Evolutionary conservation across 2,888 invertebrate genomes (phyloP), one percentile per base, ranked within the genome.

Genomic region (Caenorhabditis japonica): DNA sequence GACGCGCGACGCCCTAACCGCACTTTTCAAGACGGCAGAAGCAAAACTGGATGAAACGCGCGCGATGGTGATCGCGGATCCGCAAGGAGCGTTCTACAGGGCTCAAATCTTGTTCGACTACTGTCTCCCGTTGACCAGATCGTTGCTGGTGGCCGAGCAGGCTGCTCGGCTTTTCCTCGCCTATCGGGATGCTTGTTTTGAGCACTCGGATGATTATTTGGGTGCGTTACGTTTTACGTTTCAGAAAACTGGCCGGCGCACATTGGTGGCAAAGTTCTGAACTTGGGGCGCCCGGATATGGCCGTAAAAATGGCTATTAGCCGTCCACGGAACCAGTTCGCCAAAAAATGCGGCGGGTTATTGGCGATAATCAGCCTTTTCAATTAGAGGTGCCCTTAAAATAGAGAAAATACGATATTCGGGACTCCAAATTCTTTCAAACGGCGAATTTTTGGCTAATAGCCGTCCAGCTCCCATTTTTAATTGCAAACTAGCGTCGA

Each of bases 1-100:
- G 0, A 93, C 94, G 70, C 91, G 94, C 77, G 90, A 91, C 41
- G 91, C 92, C 78, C 88, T 96, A 30, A 90, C 90, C 5, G 89
- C 89, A 8, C 71, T 86, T 1, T 82, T 80, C 49, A 55, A 72
- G 21, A 55, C 64, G 7, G 80, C 81, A 7, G 80, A 84, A 41
- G 38, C 52, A 19, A 55, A 68, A 34, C 66, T 84, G 43, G 79
- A 83, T n/a, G 59, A 77, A 33, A 60, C 62, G 4, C 49, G 70
- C 56, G 77, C 83, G 1, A 59, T 86, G 59, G 82, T 82, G 10
- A 47, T 59, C 3, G 84, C 85, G 2, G 84, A 82, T 74, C 53
- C 62, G 17, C 43, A 60, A 10, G 80, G 77, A 52, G 79, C 79
- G 5, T 75, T 77, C 46, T 77, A 13, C 44, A 72, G 79, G 61